Evolutionary conservation across 1,140 invertebrate species (phyloP).

Genomic region (Trialeurodes vaporariorum): DNA sequence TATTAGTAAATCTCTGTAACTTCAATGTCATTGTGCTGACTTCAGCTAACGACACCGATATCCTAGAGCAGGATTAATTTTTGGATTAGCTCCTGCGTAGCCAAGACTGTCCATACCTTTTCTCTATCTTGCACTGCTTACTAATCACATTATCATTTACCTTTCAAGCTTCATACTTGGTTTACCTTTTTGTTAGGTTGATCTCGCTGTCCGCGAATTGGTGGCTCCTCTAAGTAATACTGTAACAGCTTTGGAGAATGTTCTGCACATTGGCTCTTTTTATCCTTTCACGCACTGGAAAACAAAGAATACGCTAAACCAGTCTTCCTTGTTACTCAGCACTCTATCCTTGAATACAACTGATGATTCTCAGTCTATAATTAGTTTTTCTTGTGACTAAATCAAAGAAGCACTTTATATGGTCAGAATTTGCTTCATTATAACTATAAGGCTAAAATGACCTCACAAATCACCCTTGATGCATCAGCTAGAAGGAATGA

Average conservation of each 20-base stretch:
- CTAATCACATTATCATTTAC: not conserved
- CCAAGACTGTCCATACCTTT: not conserved
- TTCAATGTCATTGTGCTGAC: no score
- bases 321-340: conserved; percentile 20
- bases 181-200: conserved; percentile 17
- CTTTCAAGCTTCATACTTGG: not conserved
- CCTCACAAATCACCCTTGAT: no score
- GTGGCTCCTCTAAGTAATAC: not conserved
- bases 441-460: no score
- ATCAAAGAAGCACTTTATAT: no score
- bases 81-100: not conserved
- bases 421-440: no score
- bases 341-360: conserved; percentile 26
- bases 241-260: not conserved
- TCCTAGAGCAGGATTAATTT: not conserved
- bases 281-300: conserved; percentile 26
- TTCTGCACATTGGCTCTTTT: conserved; percentile 23
- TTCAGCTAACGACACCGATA: no score
- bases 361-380: conserved; percentile 3
- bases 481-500: no score
- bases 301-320: conserved; percentile 14
- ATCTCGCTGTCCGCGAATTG: conserved; percentile 16
- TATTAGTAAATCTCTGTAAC: no score
- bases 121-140: not conserved
- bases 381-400: not conserved